phyloP scores from a whole-genome alignment of 2,113 vertebrate species.

The Caranx ignobilis region DNA sequence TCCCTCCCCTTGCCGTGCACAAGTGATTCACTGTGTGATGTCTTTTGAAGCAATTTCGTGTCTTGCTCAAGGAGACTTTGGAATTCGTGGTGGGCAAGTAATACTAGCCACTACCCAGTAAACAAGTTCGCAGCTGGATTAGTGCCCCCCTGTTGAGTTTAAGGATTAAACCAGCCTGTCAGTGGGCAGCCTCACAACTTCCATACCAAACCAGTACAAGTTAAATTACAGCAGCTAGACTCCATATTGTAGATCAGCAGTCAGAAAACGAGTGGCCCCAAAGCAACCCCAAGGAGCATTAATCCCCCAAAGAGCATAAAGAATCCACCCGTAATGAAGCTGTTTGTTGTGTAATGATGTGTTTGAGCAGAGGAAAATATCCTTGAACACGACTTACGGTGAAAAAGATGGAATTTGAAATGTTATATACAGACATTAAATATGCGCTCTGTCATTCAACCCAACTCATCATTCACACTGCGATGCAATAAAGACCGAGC shows the following conservation, averaged over 20 bases:
- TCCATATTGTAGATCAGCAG: slow-evolving; percentile 8
- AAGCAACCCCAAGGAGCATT: not conserved
- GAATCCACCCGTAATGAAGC: slow-evolving; percentile 8
- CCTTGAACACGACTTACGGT: slow-evolving; percentile 35
- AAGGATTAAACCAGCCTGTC: slow-evolving; percentile 30
- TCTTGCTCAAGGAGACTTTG: slow-evolving; percentile 22
- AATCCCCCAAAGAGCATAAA: slow-evolving; percentile 3
- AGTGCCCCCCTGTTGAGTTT: slow-evolving; percentile 35
- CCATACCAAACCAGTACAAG: slow-evolving; percentile 13
- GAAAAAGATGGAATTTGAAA: slow-evolving; percentile 28
- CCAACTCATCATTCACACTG: slow-evolving; percentile 44
- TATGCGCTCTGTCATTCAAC: slow-evolving; percentile 60
- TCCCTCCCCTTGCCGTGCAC: not conserved
- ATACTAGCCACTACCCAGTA: slow-evolving; percentile 1
- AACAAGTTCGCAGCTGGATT: slow-evolving; percentile 48
- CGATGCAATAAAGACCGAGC: slow-evolving; percentile 41
- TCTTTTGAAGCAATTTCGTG: not conserved
- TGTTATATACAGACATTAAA: slow-evolving; percentile 58
- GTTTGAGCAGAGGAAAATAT: slow-evolving; percentile 27
- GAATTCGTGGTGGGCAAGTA: slow-evolving; percentile 27
- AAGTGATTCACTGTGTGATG: not conserved
- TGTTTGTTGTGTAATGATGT: slow-evolving; percentile 28
- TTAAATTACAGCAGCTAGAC: slow-evolving; percentile 17
- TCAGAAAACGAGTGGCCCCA: not conserved
- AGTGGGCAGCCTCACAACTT: slow-evolving; percentile 13